A percentile compares a stretch with the other conserved stretches of the same genome.
phyloP scores from a whole-genome alignment of 1,140 invertebrate species.

The Papilio aristodemus region DNA sequence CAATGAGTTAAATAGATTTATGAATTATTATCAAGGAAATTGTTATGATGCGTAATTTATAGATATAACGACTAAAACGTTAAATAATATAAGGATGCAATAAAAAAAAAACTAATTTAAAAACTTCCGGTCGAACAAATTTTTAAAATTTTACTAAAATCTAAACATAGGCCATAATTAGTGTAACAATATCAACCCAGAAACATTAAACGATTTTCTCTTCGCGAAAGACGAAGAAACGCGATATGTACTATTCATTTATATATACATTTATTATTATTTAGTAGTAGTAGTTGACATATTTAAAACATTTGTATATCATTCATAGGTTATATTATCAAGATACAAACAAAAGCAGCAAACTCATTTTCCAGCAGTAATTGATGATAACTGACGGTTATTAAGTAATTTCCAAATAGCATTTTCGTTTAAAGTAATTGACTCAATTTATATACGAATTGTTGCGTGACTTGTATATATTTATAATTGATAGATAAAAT shows the following conservation, averaged over 20 bases:
- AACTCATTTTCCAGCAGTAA: neutral
- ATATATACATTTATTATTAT: too few relatives aligned
- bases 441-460: constrained; percentile 1
- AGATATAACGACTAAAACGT: neutral
- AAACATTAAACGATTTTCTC: too few relatives aligned
- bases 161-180: too few relatives aligned
- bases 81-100: constrained; percentile 6
- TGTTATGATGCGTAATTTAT: neutral
- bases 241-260: too few relatives aligned
- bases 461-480: constrained; percentile 5
- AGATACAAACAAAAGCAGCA: too few relatives aligned
- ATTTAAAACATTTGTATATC: too few relatives aligned
- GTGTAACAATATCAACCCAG: too few relatives aligned
- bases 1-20: constrained; percentile 1
- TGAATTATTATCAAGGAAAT: neutral
- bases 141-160: too few relatives aligned
- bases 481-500: neutral
- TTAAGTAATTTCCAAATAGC: neutral
- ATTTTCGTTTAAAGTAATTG: constrained; percentile 15
- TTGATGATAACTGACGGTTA: constrained; percentile 1
- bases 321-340: too few relatives aligned
- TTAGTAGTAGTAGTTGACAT: too few relatives aligned
- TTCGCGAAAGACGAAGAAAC: too few relatives aligned
- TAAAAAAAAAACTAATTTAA: neutral
- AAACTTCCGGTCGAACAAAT: neutral